These are phyloP conservation scores for Rhopalosiphum padi DNA, from an alignment of 1,140 invertebrate species.

Conservation along the genomic window DNA sequence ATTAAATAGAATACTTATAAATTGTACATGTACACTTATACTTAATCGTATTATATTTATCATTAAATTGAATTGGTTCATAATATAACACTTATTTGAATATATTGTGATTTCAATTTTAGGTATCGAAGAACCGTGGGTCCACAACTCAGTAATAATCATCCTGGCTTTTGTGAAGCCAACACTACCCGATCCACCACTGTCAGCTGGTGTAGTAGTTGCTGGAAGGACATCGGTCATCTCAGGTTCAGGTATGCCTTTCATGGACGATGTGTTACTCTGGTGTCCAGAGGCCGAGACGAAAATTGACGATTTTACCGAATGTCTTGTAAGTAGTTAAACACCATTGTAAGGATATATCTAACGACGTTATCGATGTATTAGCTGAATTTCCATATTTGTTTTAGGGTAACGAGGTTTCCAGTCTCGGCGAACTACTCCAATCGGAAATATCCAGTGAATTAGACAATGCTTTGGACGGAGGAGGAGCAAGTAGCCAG, in stretches of 20 bases:
- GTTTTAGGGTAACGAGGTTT: conserved; percentile 63
- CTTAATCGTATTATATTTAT: too few relatives aligned
- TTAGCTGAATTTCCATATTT: neutral
- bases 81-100: neutral
- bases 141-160: neutral
- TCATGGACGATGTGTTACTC: conserved; percentile 90
- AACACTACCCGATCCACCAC: conserved; percentile 59
- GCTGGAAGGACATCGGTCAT: conserved; percentile 54
- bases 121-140: neutral
- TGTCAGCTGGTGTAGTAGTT: conserved; percentile 63
- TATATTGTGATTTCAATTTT: neutral
- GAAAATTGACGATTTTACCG: conserved; percentile 87
- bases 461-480: conserved; percentile 66
- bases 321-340: conserved; percentile 76
- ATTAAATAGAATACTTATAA: neutral
- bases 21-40: neutral
- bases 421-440: conserved; percentile 69
- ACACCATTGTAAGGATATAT: neutral
- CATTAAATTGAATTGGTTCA: neutral
- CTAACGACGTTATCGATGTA: neutral
- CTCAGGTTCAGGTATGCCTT: conserved; percentile 77
- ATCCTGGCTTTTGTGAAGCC: conserved; percentile 61
- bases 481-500: conserved; percentile 61
- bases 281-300: conserved; percentile 85
- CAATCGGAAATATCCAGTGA: conserved; percentile 74